These are phyloP conservation scores for Psittacula echo DNA, from an alignment of 2,797 vertebrate genomes.

Conservation along the genomic window DNA sequence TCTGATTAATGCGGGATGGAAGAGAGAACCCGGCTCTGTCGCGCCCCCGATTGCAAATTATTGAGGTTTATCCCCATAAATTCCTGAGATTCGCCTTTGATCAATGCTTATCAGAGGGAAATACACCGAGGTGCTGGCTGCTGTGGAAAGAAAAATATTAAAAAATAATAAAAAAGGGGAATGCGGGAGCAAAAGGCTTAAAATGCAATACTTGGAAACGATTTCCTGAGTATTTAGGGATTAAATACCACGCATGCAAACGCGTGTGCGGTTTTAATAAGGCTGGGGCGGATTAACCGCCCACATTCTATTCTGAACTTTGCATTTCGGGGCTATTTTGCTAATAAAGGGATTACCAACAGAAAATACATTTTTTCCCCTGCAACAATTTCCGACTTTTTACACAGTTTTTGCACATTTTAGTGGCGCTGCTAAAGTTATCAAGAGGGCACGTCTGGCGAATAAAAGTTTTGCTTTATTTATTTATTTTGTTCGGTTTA, in stretches of 20 bases:
- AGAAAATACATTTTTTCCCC: background rate
- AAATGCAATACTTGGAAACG: background rate
- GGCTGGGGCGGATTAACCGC: background rate
- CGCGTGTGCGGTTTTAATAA: background rate
- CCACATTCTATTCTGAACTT: background rate
- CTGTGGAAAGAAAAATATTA: background rate
- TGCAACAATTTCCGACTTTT: background rate
- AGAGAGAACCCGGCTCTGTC: background rate
- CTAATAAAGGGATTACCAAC: background rate
- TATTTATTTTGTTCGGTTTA: background rate
- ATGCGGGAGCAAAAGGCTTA: background rate
- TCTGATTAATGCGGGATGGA: background rate
- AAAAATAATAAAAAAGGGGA: background rate
- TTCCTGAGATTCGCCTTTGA: constrained; percentile 66
- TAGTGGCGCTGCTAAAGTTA: background rate
- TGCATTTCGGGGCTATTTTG: background rate
- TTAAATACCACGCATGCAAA: background rate
- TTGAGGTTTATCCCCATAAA: constrained; percentile 72
- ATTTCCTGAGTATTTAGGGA: constrained; percentile 17
- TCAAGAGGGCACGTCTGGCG: background rate
- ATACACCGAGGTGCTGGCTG: background rate
- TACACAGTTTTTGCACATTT: background rate
- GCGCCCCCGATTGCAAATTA: background rate
- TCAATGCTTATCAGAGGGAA: constrained; percentile 12
- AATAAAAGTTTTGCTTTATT: constrained; percentile 8